Evolutionary conservation across 2,888 invertebrate species (phyloP).

Genomic region (Chalcosyrphus nemorum): DNA sequence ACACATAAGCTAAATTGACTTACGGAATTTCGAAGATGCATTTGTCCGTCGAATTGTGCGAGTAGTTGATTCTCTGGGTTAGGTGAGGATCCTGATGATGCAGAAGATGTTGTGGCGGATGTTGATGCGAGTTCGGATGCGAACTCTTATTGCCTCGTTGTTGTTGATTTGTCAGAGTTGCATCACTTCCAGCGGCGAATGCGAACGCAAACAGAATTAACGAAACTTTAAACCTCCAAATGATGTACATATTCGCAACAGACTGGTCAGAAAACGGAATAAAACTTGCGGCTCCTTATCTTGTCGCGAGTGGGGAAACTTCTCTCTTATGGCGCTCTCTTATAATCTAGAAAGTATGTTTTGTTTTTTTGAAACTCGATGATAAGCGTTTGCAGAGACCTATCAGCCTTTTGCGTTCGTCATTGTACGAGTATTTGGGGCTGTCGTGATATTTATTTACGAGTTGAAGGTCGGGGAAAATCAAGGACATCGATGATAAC

Average conservation of each 20-base stretch:
- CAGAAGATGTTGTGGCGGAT: conserved; percentile 28
- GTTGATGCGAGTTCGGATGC: conserved; percentile 22
- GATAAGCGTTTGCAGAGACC: conserved; percentile 27
- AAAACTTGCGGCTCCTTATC: conserved; percentile 35
- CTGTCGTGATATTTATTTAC: not conserved
- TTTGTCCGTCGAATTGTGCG: conserved; percentile 73
- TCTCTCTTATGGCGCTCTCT: conserved; percentile 11
- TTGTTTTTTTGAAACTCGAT: conserved; percentile 11
- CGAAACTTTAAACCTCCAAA: conserved; percentile 53
- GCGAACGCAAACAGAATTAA: conserved; percentile 14
- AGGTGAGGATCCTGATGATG: conserved; percentile 12
- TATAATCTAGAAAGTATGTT: no score
- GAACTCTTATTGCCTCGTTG: conserved; percentile 13
- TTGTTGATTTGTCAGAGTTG: conserved; percentile 36
- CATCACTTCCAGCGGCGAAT: conserved; percentile 23
- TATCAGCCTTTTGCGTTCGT: conserved; percentile 28
- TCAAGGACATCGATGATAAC: conserved; percentile 9
- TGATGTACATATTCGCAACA: conserved; percentile 56
- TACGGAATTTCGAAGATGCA: conserved; percentile 80
- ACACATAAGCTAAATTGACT: no score
- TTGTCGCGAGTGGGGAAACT: conserved; percentile 30
- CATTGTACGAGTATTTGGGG: not conserved
- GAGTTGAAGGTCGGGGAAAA: conserved; percentile 40
- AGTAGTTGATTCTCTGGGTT: not conserved
- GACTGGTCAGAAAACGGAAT: conserved; percentile 31